These are phyloP conservation scores for Sylvilagus floridanus DNA, from an alignment of 2,797 vertebrate species.

Conservation along the genomic window DNA sequence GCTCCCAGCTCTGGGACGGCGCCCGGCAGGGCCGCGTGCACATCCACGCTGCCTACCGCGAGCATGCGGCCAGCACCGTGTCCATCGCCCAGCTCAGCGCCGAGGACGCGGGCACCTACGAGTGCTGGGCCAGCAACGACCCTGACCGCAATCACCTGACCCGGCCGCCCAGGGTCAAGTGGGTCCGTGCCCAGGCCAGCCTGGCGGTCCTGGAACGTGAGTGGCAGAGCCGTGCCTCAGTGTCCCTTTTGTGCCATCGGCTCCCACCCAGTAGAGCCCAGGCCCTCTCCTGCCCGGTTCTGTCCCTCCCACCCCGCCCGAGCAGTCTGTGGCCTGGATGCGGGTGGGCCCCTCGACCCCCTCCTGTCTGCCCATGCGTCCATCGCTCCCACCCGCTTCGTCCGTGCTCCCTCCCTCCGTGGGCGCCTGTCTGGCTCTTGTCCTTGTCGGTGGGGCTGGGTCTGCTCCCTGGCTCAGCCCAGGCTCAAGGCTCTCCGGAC, in stretches of 20 bases:
- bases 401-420: not conserved
- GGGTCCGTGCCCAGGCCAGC: conserved; percentile 97
- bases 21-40: conserved; percentile 91
- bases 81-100: conserved; percentile 89
- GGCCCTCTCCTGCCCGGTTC: conserved; percentile 59
- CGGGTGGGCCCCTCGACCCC: not conserved
- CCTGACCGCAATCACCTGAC: conserved; percentile 96
- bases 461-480: too few relatives aligned
- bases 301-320: not conserved
- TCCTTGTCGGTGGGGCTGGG: not conserved
- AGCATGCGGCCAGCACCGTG: conserved; percentile 93
- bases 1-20: conserved; percentile 94
- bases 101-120: conserved; percentile 94
- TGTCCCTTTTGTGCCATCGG: conserved; percentile 78
- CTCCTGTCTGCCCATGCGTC: too few relatives aligned
- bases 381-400: too few relatives aligned
- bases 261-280: conserved; percentile 78
- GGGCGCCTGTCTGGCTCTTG: not conserved
- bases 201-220: conserved; percentile 97
- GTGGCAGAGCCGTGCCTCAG: conserved; percentile 86
- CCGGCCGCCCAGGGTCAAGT: conserved; percentile 96
- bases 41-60: conserved; percentile 94
- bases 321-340: not conserved
- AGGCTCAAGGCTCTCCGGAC: too few relatives aligned
- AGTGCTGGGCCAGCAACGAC: conserved; percentile 97